Conservation (phyloP, 2,113 vertebrate species). For the Butorides virescens region DNA sequence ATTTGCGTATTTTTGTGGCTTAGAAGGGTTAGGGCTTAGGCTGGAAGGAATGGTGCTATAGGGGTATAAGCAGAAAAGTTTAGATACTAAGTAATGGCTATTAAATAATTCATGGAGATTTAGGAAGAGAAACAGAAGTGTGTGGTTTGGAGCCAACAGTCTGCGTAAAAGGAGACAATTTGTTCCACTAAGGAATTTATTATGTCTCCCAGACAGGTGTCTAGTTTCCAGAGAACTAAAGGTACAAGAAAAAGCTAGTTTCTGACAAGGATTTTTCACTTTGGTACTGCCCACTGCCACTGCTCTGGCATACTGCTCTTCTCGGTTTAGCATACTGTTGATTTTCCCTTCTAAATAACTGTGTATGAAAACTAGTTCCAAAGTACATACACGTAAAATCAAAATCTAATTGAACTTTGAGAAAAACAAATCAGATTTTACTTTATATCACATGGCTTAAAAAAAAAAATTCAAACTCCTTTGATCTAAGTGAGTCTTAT, state of each 20-base stretch:
- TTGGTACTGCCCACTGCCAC: neutral
- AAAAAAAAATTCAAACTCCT: neutral
- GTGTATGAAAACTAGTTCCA: neutral
- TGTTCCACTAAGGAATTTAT: neutral
- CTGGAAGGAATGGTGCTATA: neutral
- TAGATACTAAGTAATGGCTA: neutral
- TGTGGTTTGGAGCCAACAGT: neutral
- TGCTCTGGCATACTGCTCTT: neutral
- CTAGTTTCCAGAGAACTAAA: neutral
- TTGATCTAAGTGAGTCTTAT: neutral
- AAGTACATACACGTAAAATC: neutral
- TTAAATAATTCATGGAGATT: neutral
- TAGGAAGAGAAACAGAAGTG: neutral
- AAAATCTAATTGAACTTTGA: neutral
- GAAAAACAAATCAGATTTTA: neutral
- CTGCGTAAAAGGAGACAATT: neutral
- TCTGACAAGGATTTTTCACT: neutral
- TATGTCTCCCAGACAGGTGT: neutral
- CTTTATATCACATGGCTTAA: accelerated
- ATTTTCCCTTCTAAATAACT: neutral
- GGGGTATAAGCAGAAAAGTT: neutral
- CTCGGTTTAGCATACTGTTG: neutral
- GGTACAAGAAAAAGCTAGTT: neutral
- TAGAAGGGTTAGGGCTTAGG: neutral
- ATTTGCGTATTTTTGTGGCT: neutral